phyloP scores from a whole-genome alignment of 2,888 invertebrate genomes.

The Augiades crinisus region DNA sequence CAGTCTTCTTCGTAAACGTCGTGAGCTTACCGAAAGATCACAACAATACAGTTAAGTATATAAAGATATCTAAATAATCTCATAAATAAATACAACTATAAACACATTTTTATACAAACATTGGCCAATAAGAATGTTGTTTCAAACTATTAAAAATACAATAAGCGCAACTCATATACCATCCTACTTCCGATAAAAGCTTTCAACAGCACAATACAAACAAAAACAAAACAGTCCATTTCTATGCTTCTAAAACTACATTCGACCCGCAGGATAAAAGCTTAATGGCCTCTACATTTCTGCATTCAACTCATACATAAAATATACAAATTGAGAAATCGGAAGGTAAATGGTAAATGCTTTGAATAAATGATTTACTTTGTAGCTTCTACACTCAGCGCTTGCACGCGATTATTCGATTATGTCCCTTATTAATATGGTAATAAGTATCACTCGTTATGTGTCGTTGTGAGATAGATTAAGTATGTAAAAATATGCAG shows the following conservation, averaged over 20 bases:
- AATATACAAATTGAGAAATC: slow-evolving; percentile 29
- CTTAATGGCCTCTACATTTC: slow-evolving; percentile 9
- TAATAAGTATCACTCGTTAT: neutral
- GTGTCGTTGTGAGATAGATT: neutral
- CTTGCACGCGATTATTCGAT: neutral
- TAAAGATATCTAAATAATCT: slow-evolving; percentile 73
- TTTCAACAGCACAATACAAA: neutral
- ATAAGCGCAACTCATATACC: too few species aligned
- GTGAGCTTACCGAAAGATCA: slow-evolving; percentile 65
- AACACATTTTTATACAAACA: too few species aligned
- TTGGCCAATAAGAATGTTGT: too few species aligned
- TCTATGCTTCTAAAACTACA: slow-evolving; percentile 7
- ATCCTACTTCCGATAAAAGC: neutral
- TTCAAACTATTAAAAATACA: too few species aligned
- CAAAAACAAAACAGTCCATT: neutral
- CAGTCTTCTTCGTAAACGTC: slow-evolving; percentile 57
- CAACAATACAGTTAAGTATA: slow-evolving; percentile 69
- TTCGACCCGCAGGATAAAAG: slow-evolving; percentile 6
- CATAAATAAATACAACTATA: slow-evolving; percentile 79
- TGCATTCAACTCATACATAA: slow-evolving; percentile 28
- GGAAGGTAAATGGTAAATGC: slow-evolving; percentile 28
- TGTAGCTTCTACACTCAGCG: neutral
- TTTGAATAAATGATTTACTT: slow-evolving; percentile 32
- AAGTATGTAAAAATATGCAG: slow-evolving; percentile 32
- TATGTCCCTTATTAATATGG: neutral